Base-by-base conservation (phyloP, 2,113 vertebrate species). In the Xyliphius kryptos region DNA sequence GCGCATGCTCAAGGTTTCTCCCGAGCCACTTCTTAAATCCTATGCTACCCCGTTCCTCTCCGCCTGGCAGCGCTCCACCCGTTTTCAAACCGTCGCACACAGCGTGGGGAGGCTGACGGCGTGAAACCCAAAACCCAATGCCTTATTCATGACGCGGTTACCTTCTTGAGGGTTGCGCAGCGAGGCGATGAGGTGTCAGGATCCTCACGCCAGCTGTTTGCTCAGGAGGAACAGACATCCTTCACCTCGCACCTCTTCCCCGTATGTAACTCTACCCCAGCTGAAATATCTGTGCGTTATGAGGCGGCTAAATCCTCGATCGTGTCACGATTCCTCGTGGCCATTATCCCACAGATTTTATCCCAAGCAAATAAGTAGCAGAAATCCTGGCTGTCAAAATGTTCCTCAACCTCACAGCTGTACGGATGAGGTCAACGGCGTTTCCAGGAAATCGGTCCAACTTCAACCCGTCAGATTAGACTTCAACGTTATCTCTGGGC, bases 41-140 rank as follows among this genome's bases (percentile, higher is more conserved):
- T 48, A 38, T 58, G 56, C 53, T 13, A 44, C 54, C 56, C 66
- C 51, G 61, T 62, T 59, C 63, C 32, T 60, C 72, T 72, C 72
- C 41, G 61, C 72, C 69, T 68, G 75, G 72, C 65, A 72, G 69
- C 69, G 56, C 53, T 52, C 68, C 36, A 21, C 62, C 59, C 61
- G 59, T 64, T 58, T 44, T 13, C 64, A 32, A 2, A 37, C 62
- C 10, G 3, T 4, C 22, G 15, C 10, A 54, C 17, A 10, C 21
- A 20, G 58, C 20, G 43, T 32, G 36, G 43, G 16, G 21, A 20
- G 51, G 19, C 43, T 20, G 56, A 2, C 36, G 17, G n/a, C 13
- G 19, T 54, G 26, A 50, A 59, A 66, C 26, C 50, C 49, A 64
- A 16, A 47, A 58, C 37, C 56, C n/a, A 37, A 46, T 61, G 60